Conservation (phyloP, 2,888 invertebrate genomes). For the Spicauda simplicius region DNA sequence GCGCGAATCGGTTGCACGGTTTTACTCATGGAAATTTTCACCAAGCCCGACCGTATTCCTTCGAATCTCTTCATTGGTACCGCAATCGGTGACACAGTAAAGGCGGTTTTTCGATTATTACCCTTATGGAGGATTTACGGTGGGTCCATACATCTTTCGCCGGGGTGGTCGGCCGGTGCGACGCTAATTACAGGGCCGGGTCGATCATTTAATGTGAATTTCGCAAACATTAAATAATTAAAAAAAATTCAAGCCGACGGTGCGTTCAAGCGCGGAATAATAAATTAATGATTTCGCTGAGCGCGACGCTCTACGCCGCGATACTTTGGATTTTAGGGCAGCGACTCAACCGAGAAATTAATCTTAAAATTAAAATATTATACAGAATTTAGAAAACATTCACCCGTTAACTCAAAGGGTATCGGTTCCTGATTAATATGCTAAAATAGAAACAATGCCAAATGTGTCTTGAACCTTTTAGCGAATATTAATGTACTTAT, state of each 20-base stretch:
- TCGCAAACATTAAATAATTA: slow-evolving; percentile 79
- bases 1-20: slow-evolving; percentile 55
- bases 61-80: slow-evolving; percentile 73
- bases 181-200: slow-evolving; percentile 78
- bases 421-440: not conserved
- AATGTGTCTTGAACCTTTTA: not conserved
- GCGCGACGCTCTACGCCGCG: slow-evolving; percentile 43
- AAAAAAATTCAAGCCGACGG: slow-evolving; percentile 69
- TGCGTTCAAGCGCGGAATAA: slow-evolving; percentile 75
- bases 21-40: slow-evolving; percentile 46
- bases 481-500: not conserved
- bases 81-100: slow-evolving; percentile 58
- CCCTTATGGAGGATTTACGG: slow-evolving; percentile 67
- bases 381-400: not conserved
- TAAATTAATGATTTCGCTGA: slow-evolving; percentile 62
- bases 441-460: not conserved
- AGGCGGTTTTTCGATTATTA: slow-evolving; percentile 69
- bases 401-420: not conserved
- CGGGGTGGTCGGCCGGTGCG: slow-evolving; percentile 74
- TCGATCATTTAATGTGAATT: slow-evolving; percentile 79
- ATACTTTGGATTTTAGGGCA: slow-evolving; percentile 20
- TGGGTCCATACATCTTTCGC: slow-evolving; percentile 70
- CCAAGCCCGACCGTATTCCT: slow-evolving; percentile 33
- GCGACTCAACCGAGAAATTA: slow-evolving; percentile 10
- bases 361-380: slow-evolving; percentile 4